phyloP scores from a whole-genome alignment of 2,113 vertebrate species.

The Zootoca vivipara region DNA sequence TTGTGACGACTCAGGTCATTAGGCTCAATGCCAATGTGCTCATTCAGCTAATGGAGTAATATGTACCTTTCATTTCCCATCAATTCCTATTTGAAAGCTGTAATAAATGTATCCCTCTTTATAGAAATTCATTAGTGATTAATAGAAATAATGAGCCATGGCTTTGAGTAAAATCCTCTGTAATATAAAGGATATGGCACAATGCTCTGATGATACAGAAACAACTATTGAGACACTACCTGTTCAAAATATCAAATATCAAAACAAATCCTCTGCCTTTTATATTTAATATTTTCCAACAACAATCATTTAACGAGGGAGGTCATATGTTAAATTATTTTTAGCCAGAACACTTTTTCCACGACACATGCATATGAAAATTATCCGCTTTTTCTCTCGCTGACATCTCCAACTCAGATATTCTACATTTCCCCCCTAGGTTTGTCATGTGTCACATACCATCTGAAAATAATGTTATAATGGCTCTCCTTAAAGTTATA shows the following conservation, averaged over 20 bases:
- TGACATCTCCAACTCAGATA: background rate
- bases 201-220: background rate
- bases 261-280: background rate
- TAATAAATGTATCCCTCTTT: conserved; percentile 19
- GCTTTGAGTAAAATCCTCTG: background rate
- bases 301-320: background rate
- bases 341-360: background rate
- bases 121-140: background rate
- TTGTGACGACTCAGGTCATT: background rate
- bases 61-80: background rate
- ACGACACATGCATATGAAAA: background rate
- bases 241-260: background rate
- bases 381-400: no score
- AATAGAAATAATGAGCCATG: conserved; percentile 1
- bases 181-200: background rate
- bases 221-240: background rate
- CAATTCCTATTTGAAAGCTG: background rate
- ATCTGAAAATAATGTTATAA: background rate
- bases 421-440: background rate
- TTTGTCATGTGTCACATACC: background rate
- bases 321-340: background rate
- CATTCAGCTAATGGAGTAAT: background rate
- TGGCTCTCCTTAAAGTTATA: background rate
- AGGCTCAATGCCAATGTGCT: background rate
- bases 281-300: background rate